Percentiles rank a stretch among this genome's conserved stretches.
phyloP scores from a whole-genome alignment of 2,888 invertebrate genomes.

The Dicranocentrus wangi region DNA sequence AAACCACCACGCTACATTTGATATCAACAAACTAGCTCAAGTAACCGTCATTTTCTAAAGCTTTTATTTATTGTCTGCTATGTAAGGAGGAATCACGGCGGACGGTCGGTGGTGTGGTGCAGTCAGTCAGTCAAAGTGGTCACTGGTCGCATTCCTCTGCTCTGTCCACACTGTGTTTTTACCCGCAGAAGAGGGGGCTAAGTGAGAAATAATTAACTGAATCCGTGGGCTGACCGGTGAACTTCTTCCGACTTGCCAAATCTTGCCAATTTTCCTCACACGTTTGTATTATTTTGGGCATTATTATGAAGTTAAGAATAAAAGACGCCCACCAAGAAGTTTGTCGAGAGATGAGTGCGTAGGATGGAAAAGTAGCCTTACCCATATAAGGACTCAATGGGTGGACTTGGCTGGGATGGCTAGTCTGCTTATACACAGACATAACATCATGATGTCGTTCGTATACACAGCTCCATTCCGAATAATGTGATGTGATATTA shows the following conservation, averaged over 20 bases:
- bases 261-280: conserved; percentile 71
- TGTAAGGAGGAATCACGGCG: conserved; percentile 10
- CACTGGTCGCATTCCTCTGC: background rate
- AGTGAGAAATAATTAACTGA: conserved; percentile 69
- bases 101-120: background rate
- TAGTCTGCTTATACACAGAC: conserved; percentile 5
- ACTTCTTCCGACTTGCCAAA: conserved; percentile 70
- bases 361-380: conserved; percentile 73
- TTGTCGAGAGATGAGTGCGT: conserved; percentile 70
- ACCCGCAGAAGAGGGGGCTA: conserved; percentile 59
- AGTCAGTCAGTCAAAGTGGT: background rate
- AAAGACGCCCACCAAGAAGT: conserved; percentile 71
- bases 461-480: too few relatives aligned
- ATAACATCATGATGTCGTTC: too few relatives aligned
- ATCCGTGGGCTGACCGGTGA: conserved; percentile 68
- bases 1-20: too few relatives aligned
- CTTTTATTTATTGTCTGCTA: conserved; percentile 17
- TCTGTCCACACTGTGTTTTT: conserved; percentile 13
- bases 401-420: conserved; percentile 71
- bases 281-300: conserved; percentile 72
- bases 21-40: background rate
- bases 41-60: background rate
- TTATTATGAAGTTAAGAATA: conserved; percentile 73
- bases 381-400: conserved; percentile 73
- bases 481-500: too few relatives aligned